Percentiles rank a stretch among this genome's conserved stretches.
These are phyloP conservation scores for Perognathus longimembris DNA, from an alignment of 2,113 vertebrate species.

Conservation along the genomic window DNA sequence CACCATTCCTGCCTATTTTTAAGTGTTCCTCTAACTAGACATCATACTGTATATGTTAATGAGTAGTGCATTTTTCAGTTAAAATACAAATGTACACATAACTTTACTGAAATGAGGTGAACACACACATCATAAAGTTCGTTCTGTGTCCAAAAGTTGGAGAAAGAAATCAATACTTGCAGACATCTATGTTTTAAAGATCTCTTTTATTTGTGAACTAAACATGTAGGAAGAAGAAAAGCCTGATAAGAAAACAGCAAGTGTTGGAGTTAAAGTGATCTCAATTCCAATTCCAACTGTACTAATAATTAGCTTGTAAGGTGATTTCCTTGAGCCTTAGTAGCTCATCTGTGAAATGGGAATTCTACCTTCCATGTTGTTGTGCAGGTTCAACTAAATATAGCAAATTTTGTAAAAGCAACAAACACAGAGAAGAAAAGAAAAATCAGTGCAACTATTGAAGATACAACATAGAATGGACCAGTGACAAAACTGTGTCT, in stretches of 20 bases:
- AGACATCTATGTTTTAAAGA: not conserved
- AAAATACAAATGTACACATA: constrained; percentile 27
- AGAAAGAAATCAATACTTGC: not conserved
- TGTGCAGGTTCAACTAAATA: not conserved
- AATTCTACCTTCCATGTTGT: not conserved
- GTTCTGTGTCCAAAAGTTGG: not conserved
- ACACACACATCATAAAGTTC: not conserved
- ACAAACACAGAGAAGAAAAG: not conserved
- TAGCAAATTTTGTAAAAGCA: not conserved
- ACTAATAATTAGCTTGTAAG: not conserved
- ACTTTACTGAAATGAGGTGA: not conserved
- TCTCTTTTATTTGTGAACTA: not conserved
- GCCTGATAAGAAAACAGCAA: not conserved
- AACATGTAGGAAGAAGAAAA: not conserved
- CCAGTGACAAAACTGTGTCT: not conserved
- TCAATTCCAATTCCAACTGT: not conserved
- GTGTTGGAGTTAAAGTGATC: not conserved
- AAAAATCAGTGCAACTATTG: not conserved
- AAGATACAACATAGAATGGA: not conserved
- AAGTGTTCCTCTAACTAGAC: not conserved
- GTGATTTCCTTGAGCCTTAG: not conserved
- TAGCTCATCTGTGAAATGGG: not conserved
- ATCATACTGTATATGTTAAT: not conserved
- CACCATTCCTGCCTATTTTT: not conserved
- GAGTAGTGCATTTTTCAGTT: not conserved